These are phyloP conservation scores for Platichthys stellatus DNA, from an alignment of 2,113 vertebrate genomes.

Conservation along the genomic window DNA sequence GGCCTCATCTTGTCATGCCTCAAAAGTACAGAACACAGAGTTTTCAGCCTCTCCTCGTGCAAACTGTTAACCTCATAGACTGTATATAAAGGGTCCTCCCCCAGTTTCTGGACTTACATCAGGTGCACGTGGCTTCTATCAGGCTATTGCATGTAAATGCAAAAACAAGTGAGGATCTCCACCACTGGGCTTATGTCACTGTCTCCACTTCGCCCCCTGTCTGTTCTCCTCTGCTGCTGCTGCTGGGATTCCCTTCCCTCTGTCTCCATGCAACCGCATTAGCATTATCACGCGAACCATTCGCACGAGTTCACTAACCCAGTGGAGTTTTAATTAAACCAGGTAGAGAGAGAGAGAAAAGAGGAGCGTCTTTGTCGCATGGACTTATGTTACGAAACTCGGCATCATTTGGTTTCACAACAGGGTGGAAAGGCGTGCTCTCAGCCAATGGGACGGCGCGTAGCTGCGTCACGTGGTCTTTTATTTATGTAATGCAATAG, in stretches of 20 bases:
- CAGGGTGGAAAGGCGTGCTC: slow-evolving; percentile 61
- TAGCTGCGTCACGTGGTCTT: slow-evolving; percentile 73
- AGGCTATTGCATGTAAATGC: too few relatives aligned
- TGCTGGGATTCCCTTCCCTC: neutral
- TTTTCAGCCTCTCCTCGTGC: neutral
- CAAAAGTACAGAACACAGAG: neutral
- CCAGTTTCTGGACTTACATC: neutral
- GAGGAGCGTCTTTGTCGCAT: slow-evolving; percentile 24
- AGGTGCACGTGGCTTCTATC: neutral
- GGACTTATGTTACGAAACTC: slow-evolving; percentile 82
- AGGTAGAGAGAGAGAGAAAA: neutral
- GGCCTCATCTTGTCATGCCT: neutral
- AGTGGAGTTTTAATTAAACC: neutral
- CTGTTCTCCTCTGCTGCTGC: neutral
- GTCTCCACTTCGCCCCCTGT: too few relatives aligned
- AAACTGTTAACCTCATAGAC: neutral
- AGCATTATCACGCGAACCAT: too few relatives aligned
- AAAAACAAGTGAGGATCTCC: too few relatives aligned
- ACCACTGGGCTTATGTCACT: neutral
- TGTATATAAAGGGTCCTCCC: neutral
- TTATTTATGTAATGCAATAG: slow-evolving; percentile 83
- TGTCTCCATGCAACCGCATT: too few relatives aligned
- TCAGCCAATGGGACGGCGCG: slow-evolving; percentile 73
- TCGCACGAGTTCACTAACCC: neutral
- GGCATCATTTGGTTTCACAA: slow-evolving; percentile 79